Base-by-base conservation (phyloP, 1,140 invertebrate species). In the Pygmarrhopalites habei region DNA sequence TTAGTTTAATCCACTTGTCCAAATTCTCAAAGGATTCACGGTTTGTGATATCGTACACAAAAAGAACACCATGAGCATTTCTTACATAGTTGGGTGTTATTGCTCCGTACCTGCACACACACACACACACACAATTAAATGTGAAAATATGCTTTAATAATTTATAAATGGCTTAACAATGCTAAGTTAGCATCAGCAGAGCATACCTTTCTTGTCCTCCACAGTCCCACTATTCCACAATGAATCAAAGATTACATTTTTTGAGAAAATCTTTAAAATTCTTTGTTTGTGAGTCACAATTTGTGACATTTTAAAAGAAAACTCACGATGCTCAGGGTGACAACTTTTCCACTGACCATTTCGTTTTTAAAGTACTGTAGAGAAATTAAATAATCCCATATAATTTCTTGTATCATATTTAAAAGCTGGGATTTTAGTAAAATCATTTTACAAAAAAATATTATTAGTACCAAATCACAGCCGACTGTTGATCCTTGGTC, bases 21-120 rank as follows among this genome's bases (percentile, higher is more conserved):
- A 92, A 89, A 73, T 91, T 89, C 77, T 90, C 87, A 74, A 88
- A 93, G 72, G 89, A 91, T 44, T 83, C 85, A 77, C 89, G 88
- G 73, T 90, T 91, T 39, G 90, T 95, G 52, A 95, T 88, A 76
- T 95, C 92, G 76, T 95, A 95, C 0, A 95, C 83, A 58, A 95
- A 79, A 43, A 95, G 82, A 52, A 94, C 84, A 85, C 92, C 92
- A 72, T 93, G 88, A 26, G 92, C 91, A 73, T 94, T 91, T 75
- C 93, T 83, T 75, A 95, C 26, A 58, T 60, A 65, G 30, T 60
- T 92, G 66, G 94, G 91, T 1, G 92, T 93, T n/a, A 95, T 85
- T 73, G 91, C 90, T 68, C 91, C 83, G 78, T 94, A 95, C 76
- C 91, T 83, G 77, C 95, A 92, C 75, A 95, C 92, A 1, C 93